Evolutionary conservation across 2,888 invertebrate genomes (phyloP), one percentile per base, ranked within the genome.

Genomic region (Gasteruption jaculator): DNA sequence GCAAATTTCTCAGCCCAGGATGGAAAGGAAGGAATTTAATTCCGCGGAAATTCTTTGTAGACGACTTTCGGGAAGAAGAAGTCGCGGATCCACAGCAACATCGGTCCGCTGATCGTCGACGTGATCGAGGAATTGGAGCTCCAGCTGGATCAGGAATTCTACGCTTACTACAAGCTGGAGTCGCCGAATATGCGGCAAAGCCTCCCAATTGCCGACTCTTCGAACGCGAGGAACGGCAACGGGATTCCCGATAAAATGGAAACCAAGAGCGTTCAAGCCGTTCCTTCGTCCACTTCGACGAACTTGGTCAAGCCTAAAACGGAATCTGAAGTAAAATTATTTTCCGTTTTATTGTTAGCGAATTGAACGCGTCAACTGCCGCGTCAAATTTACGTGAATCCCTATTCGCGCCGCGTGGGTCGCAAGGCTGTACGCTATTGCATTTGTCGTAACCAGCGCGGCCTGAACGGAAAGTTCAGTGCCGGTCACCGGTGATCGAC

Each of bases 71-170:
- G 65, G 11, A 69, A 68, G 35, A 59, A 68, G 31, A 55, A 68
- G 35, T 49, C 63, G 1, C 20, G 41, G 2, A 36, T 46, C 4
- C 55, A 55, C 21, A 73, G 74, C 56, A 81, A 81, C 52, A 76
- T 71, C 26, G 83, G 83, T 10, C 83, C 83, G 0, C 78, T 83
- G 10, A 82, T 84, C 48, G 80, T 81, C 20, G 83, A 84, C 54
- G 74, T 84, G 45, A 79, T 84, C 34, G 77, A 81, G 21, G 82
- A 83, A 73, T 60, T 84, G 21, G 80, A 83, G 56, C 78, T 68
- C n/a, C 66, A 68, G 30, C 48, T 70, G 15, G 70, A 71, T 41
- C 62, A 60, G 31, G 66, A 70, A 39, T 65, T 68, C 31, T 57
- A 55, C 27, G 55, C 57, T 30, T 63, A 59, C 43, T 65, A 59